Evolutionary conservation across 2,888 invertebrate genomes (phyloP).

Genomic region (Mechanitis messenoides): DNA sequence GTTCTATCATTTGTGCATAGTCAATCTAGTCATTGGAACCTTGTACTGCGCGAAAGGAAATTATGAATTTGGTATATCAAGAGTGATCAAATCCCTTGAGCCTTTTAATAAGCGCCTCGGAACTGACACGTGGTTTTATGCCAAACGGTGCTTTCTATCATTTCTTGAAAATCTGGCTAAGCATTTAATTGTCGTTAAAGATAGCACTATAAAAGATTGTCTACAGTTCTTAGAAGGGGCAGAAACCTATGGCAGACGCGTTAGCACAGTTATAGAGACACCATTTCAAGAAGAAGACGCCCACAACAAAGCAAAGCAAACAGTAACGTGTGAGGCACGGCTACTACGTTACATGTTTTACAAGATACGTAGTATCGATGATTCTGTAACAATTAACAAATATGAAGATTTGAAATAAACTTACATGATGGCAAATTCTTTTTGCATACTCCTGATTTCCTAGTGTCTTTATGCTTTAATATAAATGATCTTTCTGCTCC

Average conservation of each 20-base stretch:
- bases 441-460: constrained; percentile 65
- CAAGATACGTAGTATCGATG: constrained; percentile 77
- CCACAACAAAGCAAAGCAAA: constrained; percentile 87
- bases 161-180: constrained; percentile 93
- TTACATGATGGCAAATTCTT: constrained; percentile 64
- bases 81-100: constrained; percentile 97
- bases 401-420: constrained; percentile 72
- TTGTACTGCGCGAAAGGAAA: constrained; percentile 99
- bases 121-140: constrained; percentile 99
- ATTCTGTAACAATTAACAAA: constrained; percentile 71
- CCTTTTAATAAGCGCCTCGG: constrained; percentile 96
- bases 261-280: constrained; percentile 88
- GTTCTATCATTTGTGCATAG: constrained; percentile 96
- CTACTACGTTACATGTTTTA: constrained; percentile 88
- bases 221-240: constrained; percentile 93
- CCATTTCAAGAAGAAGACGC: constrained; percentile 84
- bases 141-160: constrained; percentile 96
- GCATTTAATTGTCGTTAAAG: constrained; percentile 91
- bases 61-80: constrained; percentile 98
- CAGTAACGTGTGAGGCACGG: constrained; percentile 93
- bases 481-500: constrained; percentile 81
- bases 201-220: constrained; percentile 91
- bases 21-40: constrained; percentile 98
- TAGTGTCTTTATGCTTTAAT: constrained; percentile 77
- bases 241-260: constrained; percentile 89